Evolutionary conservation across 1,140 invertebrate species (phyloP).

Genomic region (Papilio xuthus): DNA sequence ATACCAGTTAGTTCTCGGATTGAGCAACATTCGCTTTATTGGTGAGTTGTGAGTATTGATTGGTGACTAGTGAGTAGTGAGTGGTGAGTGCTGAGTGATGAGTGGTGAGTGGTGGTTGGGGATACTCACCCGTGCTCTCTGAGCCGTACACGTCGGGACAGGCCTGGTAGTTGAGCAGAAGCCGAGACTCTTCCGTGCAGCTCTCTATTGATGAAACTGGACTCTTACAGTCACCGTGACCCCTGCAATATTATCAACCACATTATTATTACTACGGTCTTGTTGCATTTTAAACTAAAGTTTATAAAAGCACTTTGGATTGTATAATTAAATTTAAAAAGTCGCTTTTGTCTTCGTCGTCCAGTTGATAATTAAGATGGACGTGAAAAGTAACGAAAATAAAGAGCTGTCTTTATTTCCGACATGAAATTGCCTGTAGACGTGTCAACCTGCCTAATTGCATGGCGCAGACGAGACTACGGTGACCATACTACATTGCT

Average conservation of each 20-base stretch:
- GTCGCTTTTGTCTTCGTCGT: neutral
- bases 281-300: neutral
- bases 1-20: neutral
- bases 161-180: conserved; percentile 91
- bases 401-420: conserved; percentile 31
- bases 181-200: conserved; percentile 90
- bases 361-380: conserved; percentile 22
- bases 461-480: neutral
- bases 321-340: conserved; percentile 11
- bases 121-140: conserved; percentile 84
- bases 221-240: conserved; percentile 88
- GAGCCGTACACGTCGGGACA: conserved; percentile 91
- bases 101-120: neutral
- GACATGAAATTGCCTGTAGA: conserved; percentile 27
- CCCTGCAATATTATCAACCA: conserved; percentile 76
- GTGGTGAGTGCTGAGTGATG: neutral
- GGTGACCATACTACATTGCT: neutral
- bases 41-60: too few relatives aligned
- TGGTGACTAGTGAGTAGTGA: neutral
- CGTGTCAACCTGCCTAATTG: conserved; percentile 24
- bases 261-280: neutral
- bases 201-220: conserved; percentile 90
- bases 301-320: neutral
- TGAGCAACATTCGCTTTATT: neutral
- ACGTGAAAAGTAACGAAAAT: conserved; percentile 26